These are phyloP conservation scores for Eulimnadia texana DNA, from an alignment of 1,140 invertebrate species.

Conservation along the genomic window DNA sequence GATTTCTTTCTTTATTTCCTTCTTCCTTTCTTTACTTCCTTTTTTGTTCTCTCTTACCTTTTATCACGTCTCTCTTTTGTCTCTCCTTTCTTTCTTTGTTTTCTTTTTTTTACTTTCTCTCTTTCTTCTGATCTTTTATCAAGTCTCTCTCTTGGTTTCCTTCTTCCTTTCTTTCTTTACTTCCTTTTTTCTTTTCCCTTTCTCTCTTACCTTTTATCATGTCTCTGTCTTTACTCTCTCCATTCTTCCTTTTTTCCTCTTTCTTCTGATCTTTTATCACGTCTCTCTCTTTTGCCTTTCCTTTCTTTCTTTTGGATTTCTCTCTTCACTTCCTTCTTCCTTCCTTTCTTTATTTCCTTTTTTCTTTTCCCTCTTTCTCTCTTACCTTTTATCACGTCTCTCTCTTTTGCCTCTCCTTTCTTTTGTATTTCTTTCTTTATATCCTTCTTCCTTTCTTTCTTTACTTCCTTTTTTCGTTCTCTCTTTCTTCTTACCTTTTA, in stretches of 20 bases:
- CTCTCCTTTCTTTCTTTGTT: slow-evolving; percentile 14
- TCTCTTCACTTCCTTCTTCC: neutral
- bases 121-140: too few species aligned
- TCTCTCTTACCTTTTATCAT: slow-evolving; percentile 4
- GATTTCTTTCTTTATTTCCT: slow-evolving; percentile 7
- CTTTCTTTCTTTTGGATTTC: too few species aligned
- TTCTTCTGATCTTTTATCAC: slow-evolving; percentile 14
- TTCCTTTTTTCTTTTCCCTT: slow-evolving; percentile 13
- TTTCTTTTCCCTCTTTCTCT: neutral
- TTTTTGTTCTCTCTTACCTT: slow-evolving; percentile 1
- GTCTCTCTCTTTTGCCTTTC: slow-evolving; percentile 4
- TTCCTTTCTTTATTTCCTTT: slow-evolving; percentile 1
- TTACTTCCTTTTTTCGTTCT: neutral
- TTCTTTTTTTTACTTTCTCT: slow-evolving; percentile 14
- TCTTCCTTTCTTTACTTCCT: slow-evolving; percentile 14
- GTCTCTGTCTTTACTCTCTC: too few species aligned
- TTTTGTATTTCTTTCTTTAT: too few species aligned
- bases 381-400: neutral
- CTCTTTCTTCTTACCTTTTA: slow-evolving; percentile 12
- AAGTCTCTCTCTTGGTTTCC: slow-evolving; percentile 5
- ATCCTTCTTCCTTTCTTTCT: slow-evolving; percentile 13
- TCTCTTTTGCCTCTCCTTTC: neutral
- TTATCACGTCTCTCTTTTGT: too few species aligned
- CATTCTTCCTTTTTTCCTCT: slow-evolving; percentile 14
- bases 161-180: slow-evolving; percentile 15